Percentiles rank a stretch among this genome's conserved stretches.
Evolutionary conservation across 2,888 invertebrate species (phyloP).

Genomic region (Xestia ashworthii): DNA sequence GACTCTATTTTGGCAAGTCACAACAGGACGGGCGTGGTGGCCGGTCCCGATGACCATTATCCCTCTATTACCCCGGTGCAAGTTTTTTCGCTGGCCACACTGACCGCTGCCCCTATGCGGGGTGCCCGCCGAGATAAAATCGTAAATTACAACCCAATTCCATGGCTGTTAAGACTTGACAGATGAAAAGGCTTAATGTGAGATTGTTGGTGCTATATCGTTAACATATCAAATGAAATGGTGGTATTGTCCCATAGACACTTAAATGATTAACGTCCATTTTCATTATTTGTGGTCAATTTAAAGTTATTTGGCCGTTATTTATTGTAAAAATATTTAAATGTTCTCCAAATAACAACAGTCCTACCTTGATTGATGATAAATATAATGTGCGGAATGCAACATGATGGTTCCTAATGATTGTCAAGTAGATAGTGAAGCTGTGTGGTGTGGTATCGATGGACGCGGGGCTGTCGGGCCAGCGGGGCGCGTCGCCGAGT

Average conservation of each 20-base stretch:
- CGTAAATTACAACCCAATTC: constrained; percentile 91
- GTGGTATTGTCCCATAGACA: constrained; percentile 82
- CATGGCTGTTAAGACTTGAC: constrained; percentile 89
- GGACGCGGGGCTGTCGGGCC: constrained; percentile 66
- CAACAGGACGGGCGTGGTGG: constrained; percentile 86
- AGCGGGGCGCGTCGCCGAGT: constrained; percentile 70
- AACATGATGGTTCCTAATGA: constrained; percentile 49
- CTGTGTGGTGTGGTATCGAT: constrained; percentile 55
- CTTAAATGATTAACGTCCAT: constrained; percentile 82
- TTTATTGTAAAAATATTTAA: constrained; percentile 41
- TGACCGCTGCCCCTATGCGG: constrained; percentile 89
- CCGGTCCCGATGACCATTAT: constrained; percentile 84
- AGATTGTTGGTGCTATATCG: constrained; percentile 84
- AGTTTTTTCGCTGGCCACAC: constrained; percentile 84
- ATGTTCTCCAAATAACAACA: constrained; percentile 19
- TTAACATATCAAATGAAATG: constrained; percentile 87
- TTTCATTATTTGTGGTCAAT: constrained; percentile 71
- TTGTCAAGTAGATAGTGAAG: constrained; percentile 49
- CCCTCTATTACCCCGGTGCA: constrained; percentile 79
- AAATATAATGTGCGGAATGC: constrained; percentile 50
- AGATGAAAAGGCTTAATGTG: constrained; percentile 90
- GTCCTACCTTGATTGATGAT: constrained; percentile 54
- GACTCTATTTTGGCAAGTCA: constrained; percentile 90
- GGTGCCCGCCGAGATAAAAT: constrained; percentile 88
- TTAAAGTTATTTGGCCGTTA: constrained; percentile 60